Evolutionary conservation across 2,888 invertebrate genomes (phyloP).

Genomic region (Dynastes hyllus): DNA sequence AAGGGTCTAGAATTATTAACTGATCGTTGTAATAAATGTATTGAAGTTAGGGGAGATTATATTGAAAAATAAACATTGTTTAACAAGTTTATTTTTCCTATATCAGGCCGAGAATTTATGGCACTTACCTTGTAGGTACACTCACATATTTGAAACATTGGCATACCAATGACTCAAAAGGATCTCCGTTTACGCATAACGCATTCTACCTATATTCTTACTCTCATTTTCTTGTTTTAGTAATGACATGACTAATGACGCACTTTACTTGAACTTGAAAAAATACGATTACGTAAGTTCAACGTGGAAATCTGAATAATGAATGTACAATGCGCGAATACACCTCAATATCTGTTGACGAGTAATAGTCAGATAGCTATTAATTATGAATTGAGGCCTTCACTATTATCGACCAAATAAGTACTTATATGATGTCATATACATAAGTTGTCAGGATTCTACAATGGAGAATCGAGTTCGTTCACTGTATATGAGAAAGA

Average conservation of each 20-base stretch:
- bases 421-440: neutral
- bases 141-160: too few relatives aligned
- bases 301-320: constrained; percentile 16
- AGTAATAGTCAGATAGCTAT: neutral
- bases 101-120: too few relatives aligned
- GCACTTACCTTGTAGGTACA: too few relatives aligned
- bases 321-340: constrained; percentile 1
- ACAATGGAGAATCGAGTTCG: too few relatives aligned
- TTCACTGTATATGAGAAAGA: too few relatives aligned
- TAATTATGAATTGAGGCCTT: neutral
- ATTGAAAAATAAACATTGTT: too few relatives aligned
- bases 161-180: too few relatives aligned
- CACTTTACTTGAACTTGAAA: neutral
- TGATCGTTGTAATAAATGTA: too few relatives aligned
- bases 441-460: neutral
- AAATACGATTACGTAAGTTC: neutral
- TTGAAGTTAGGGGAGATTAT: too few relatives aligned
- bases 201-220: neutral
- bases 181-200: neutral
- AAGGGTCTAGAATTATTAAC: too few relatives aligned
- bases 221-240: neutral
- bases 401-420: neutral
- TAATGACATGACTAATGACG: neutral
- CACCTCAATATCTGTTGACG: neutral
- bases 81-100: too few relatives aligned